Conservation (phyloP, 92 coral and sea anemone genomes). For the Palythoa grandiflora region DNA sequence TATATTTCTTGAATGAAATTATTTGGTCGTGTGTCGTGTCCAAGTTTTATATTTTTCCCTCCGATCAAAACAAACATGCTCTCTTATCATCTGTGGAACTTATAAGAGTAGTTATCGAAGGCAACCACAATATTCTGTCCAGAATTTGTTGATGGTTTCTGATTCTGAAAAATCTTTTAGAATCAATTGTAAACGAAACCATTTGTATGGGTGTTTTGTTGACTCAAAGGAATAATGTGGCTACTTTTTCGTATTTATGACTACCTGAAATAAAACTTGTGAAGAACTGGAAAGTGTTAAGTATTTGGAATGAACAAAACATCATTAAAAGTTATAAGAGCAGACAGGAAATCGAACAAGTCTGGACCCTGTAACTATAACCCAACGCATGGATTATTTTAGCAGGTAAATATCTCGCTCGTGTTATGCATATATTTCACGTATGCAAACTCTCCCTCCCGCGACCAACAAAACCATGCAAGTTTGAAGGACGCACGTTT, state of each 20-base stretch:
- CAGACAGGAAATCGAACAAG: conserved; percentile 13
- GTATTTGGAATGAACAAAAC: not conserved
- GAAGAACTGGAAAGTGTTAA: not conserved
- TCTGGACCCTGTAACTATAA: not conserved
- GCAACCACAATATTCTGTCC: not conserved
- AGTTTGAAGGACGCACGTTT: conserved; percentile 18
- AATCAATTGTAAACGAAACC: conserved; percentile 30
- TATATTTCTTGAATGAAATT: conserved; percentile 35
- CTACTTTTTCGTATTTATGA: not conserved
- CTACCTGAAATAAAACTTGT: not conserved
- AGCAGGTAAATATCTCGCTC: conserved; percentile 37
- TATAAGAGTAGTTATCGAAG: not conserved
- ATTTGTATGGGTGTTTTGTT: conserved; percentile 31
- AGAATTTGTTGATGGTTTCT: not conserved
- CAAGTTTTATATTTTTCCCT: not conserved
- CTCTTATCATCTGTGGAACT: not conserved
- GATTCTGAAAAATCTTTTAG: conserved; percentile 10
- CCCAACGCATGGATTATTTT: conserved; percentile 33
- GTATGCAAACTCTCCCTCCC: conserved; percentile 31
- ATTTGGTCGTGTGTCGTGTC: conserved; percentile 21
- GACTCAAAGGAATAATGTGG: conserved; percentile 13
- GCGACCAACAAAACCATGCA: conserved; percentile 31
- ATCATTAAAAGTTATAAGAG: not conserved
- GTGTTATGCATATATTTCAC: conserved; percentile 40
- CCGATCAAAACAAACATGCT: not conserved